Conservation (phyloP, 37 sponge, comb jelly and placozoan genomes). For the Beroe ovata region DNA sequence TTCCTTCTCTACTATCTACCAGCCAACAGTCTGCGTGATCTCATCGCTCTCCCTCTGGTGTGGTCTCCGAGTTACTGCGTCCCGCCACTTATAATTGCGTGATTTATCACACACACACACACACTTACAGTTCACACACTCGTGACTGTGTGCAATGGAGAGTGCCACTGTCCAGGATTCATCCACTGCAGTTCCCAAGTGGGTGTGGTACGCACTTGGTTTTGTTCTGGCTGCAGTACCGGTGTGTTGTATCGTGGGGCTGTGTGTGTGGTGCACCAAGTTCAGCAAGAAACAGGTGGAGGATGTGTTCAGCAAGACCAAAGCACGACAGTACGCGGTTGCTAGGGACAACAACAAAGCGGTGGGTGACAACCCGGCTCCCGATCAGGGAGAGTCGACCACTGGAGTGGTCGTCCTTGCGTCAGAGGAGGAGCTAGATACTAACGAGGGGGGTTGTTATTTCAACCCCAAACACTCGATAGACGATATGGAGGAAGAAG, state of each 20-base stretch:
- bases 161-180: too few species aligned
- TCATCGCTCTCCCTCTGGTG: too few species aligned
- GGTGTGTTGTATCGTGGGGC: not conserved
- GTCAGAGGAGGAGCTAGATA: not conserved
- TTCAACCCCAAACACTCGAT: not conserved
- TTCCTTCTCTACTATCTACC: too few species aligned
- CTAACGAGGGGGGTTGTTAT: not conserved
- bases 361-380: not conserved
- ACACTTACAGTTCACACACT: too few species aligned
- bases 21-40: too few species aligned
- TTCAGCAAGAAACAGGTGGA: not conserved
- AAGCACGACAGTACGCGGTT: not conserved
- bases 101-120: too few species aligned
- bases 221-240: not conserved
- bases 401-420: not conserved
- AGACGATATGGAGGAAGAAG: not conserved
- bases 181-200: not conserved
- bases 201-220: not conserved
- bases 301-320: not conserved
- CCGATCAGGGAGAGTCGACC: not conserved
- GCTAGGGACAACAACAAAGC: not conserved
- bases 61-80: too few species aligned
- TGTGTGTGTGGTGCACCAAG: not conserved
- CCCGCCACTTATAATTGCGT: too few species aligned
- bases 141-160: too few species aligned